Evolutionary conservation across 1,140 invertebrate genomes (phyloP).

Genomic region (Drosophila lacertosa): DNA sequence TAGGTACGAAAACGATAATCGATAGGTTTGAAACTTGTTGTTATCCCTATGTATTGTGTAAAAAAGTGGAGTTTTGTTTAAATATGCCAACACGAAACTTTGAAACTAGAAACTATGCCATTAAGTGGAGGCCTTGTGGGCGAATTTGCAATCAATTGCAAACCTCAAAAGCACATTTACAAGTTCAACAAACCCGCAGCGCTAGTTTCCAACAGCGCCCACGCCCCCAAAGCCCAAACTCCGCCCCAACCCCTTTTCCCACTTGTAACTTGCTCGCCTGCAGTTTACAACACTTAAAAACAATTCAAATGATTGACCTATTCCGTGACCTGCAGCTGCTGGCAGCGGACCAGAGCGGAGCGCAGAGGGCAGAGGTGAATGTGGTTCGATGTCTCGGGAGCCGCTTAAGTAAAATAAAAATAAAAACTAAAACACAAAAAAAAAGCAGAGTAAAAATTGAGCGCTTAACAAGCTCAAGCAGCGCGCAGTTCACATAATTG

Average conservation of each 20-base stretch:
- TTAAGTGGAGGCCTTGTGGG: background rate
- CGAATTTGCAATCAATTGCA: slow-evolving; percentile 9
- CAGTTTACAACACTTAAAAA: slow-evolving; percentile 76
- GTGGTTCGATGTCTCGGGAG: slow-evolving; percentile 27
- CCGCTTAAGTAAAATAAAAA: slow-evolving; percentile 28
- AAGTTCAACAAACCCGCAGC: slow-evolving; percentile 39
- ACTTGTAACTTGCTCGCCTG: slow-evolving; percentile 1
- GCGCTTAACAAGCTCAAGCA: slow-evolving; percentile 74
- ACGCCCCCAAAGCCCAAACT: too few relatives aligned
- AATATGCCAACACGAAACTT: background rate
- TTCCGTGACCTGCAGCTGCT: slow-evolving; percentile 61
- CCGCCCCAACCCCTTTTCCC: background rate
- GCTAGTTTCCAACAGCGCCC: slow-evolving; percentile 3
- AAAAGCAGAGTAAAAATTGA: slow-evolving; percentile 23
- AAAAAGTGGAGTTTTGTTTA: background rate
- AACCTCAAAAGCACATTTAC: slow-evolving; percentile 3
- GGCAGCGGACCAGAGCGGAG: slow-evolving; percentile 5
- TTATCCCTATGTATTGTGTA: too few relatives aligned
- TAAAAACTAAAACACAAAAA: background rate
- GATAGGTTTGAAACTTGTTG: too few relatives aligned
- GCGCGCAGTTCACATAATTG: slow-evolving; percentile 64
- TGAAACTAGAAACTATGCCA: slow-evolving; percentile 10
- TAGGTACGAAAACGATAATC: too few relatives aligned
- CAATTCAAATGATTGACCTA: slow-evolving; percentile 81
- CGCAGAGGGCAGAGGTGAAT: slow-evolving; percentile 20